A percentile compares a stretch with the other conserved stretches of the same genome.
These are phyloP conservation scores for Sphaerodactylus townsendi DNA, from an alignment of 2,113 vertebrate genomes.

Conservation along the genomic window DNA sequence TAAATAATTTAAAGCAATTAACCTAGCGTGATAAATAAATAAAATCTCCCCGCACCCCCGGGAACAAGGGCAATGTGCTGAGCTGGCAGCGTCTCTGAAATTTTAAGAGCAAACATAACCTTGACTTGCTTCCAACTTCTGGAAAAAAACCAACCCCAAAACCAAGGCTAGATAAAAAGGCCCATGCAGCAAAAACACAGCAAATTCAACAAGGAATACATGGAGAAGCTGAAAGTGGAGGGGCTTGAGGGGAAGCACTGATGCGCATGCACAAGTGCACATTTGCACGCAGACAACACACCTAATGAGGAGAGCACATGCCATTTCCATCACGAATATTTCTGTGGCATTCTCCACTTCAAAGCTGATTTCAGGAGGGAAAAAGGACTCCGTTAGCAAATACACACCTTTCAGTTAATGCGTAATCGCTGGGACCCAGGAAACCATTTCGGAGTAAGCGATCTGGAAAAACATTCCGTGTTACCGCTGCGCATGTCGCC, in stretches of 20 bases:
- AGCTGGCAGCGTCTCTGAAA: conserved; percentile 55
- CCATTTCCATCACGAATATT: neutral
- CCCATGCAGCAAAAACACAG: conserved; percentile 46
- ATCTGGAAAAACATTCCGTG: neutral
- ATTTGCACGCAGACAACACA: rapidly evolving
- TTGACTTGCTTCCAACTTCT: conserved; percentile 63
- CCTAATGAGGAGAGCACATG: neutral
- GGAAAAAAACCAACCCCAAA: neutral
- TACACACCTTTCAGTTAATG: conserved; percentile 20
- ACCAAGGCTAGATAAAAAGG: conserved; percentile 39
- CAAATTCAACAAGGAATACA: conserved; percentile 5
- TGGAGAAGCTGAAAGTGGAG: neutral
- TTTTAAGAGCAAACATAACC: conserved; percentile 64
- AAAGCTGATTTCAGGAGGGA: neutral
- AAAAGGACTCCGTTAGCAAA: neutral
- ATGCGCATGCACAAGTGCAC: neutral
- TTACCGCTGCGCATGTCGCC: neutral
- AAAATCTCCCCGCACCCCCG: conserved; percentile 31
- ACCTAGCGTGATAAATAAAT: conserved; percentile 26
- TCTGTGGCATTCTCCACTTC: neutral
- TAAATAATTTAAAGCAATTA: neutral
- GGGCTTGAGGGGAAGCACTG: neutral
- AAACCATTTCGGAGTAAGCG: neutral
- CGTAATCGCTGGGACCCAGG: conserved; percentile 8
- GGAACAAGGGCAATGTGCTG: conserved; percentile 54